A percentile compares a stretch with the other conserved stretches of the same genome.
Evolutionary conservation across 2,113 vertebrate genomes (phyloP).

Genomic region (Calypte anna): DNA sequence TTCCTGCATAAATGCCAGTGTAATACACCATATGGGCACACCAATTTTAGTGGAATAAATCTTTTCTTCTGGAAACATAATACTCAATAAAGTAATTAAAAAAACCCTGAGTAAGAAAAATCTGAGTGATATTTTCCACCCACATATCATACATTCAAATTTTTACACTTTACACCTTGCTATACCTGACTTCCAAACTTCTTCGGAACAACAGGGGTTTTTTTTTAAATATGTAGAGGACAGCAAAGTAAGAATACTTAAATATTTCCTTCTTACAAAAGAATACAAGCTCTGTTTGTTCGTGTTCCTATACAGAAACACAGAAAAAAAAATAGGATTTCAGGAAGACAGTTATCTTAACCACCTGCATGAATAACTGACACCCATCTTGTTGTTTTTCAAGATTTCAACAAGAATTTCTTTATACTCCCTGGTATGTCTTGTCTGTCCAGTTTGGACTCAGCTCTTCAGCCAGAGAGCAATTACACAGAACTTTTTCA

Average conservation of each 20-base stretch:
- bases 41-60: not conserved
- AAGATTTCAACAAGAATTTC: not conserved
- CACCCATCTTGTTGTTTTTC: not conserved
- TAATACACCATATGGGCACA: not conserved
- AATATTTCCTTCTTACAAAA: not conserved
- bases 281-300: not conserved
- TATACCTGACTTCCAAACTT: not conserved
- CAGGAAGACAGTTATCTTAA: not conserved
- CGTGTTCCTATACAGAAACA: not conserved
- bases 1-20: constrained; percentile 10
- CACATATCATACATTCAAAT: not conserved
- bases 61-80: not conserved
- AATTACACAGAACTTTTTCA: not conserved
- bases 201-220: not conserved
- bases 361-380: not conserved
- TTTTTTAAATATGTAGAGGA: not conserved
- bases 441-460: not conserved
- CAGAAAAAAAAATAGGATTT: not conserved
- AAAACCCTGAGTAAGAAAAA: not conserved
- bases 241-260: not conserved
- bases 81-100: not conserved
- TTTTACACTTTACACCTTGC: not conserved
- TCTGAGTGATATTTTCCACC: not conserved
- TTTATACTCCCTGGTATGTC: not conserved
- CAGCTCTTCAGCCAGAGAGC: not conserved